These are phyloP conservation scores for Tillus elongatus DNA, from an alignment of 2,888 invertebrate species.

Conservation along the genomic window DNA sequence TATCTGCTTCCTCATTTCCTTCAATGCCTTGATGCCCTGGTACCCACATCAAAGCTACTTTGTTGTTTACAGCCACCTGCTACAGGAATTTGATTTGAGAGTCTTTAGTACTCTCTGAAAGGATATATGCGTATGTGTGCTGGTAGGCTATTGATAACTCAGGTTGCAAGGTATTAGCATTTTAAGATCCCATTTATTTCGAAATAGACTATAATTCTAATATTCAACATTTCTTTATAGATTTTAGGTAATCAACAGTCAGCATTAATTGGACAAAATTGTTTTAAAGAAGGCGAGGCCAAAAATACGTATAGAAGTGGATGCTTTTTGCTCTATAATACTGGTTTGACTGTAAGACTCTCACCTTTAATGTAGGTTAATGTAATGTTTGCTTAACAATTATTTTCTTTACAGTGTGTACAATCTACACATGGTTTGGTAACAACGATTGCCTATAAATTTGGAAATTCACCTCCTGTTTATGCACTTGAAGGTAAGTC, in stretches of 20 bases:
- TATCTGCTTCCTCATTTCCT: too few relatives aligned
- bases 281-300: conserved; percentile 77
- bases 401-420: conserved; percentile 51
- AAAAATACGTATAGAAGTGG: conserved; percentile 90
- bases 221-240: conserved; percentile 45
- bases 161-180: too few relatives aligned
- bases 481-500: conserved; percentile 88
- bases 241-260: conserved; percentile 95
- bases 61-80: too few relatives aligned
- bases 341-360: conserved; percentile 59
- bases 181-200: too few relatives aligned
- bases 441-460: conserved; percentile 92
- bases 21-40: too few relatives aligned
- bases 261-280: conserved; percentile 84
- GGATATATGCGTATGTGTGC: too few relatives aligned
- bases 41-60: too few relatives aligned
- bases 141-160: too few relatives aligned
- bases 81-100: too few relatives aligned
- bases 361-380: conserved; percentile 7
- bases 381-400: conserved; percentile 6
- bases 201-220: too few relatives aligned
- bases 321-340: conserved; percentile 92
- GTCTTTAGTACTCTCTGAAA: too few relatives aligned
- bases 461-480: conserved; percentile 73
- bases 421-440: conserved; percentile 84